Evolutionary conservation across 2,797 vertebrate genomes (phyloP), one percentile per base, ranked within the genome.

Genomic region (Myiotriccus ornatus): DNA sequence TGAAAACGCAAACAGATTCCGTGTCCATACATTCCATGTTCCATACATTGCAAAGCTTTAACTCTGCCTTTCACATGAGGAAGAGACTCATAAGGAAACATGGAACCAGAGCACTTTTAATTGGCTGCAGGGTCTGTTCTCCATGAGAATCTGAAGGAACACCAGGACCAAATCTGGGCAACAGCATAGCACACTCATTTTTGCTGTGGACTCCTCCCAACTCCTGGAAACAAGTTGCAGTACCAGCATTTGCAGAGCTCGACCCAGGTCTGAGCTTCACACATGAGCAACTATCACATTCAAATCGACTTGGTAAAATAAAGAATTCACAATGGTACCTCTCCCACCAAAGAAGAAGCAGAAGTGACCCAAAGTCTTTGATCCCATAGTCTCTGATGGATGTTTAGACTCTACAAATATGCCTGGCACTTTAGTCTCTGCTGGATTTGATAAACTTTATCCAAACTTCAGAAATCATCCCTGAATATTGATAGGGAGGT

Each of bases 401-500:
- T 74, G 71, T 87, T 96, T 73, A 84, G 43, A 47, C 50, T 87
- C 73, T 63, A 63, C 80, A 94, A 35, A 88, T n/a, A 53, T 3
- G 44, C 43, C 67, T 53, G 53, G 37, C 56, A 55, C 30, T 83
- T 86, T 67, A 24, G 46, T 90, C 90, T 90, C 62, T 64, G 35
- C 25, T 81, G 74, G 82, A 84, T 95, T 93, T 88, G 44, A 86
- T 11, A 95, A 87, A 86, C 43, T 85, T 93, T 70, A 73, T 49
- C 53, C 73, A 84, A 92, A 95, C 74, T 87, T 81, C 60, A 69
- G 85, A 91, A 95, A 91, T 92, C 77, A 43, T 46, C 83, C 50
- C 91, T 90, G 93, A 96, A 96, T 96, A 88, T 95, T 92, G 92
- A 94, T 94, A 87, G 60, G 60, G n/a, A 81, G 67, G 63, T 86